Percentiles rank a stretch among this genome's conserved stretches.
Conservation (phyloP, 2,113 vertebrate species). For the Oriolus oriolus region DNA sequence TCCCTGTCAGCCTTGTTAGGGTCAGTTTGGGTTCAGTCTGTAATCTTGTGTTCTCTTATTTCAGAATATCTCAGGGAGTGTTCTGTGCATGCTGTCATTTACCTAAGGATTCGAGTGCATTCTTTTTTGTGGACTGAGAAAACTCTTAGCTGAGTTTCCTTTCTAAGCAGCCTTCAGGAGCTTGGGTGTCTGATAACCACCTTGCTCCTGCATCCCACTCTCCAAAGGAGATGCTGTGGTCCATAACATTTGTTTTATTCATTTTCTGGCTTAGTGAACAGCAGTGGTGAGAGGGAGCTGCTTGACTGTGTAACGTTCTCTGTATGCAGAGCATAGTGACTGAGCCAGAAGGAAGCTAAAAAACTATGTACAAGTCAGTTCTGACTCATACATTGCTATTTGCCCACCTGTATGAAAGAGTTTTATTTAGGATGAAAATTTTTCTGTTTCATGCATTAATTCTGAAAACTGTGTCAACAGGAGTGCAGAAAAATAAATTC, state of each 20-base stretch:
- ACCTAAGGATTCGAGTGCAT: background rate
- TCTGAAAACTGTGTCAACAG: background rate
- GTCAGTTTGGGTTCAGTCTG: background rate
- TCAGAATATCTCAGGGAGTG: background rate
- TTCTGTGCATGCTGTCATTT: background rate
- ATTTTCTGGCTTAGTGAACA: background rate
- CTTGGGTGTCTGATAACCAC: background rate
- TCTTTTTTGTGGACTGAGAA: background rate
- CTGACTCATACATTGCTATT: background rate
- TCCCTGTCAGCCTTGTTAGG: background rate
- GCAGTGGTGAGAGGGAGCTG: background rate
- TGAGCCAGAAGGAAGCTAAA: background rate
- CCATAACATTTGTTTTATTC: background rate
- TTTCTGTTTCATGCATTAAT: background rate
- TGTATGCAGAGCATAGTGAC: background rate
- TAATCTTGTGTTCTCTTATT: background rate
- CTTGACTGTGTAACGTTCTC: background rate
- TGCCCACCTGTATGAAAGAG: background rate
- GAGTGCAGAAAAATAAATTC: background rate
- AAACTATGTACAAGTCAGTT: background rate
- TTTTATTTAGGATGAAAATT: background rate
- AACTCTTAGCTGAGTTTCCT: background rate
- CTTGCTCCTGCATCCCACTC: background rate
- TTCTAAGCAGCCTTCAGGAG: background rate
- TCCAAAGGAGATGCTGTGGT: background rate